A percentile compares a stretch with the other conserved stretches of the same genome.
These are phyloP conservation scores for Dasyurus viverrinus DNA, from an alignment of 2,113 vertebrate genomes.

Conservation along the genomic window DNA sequence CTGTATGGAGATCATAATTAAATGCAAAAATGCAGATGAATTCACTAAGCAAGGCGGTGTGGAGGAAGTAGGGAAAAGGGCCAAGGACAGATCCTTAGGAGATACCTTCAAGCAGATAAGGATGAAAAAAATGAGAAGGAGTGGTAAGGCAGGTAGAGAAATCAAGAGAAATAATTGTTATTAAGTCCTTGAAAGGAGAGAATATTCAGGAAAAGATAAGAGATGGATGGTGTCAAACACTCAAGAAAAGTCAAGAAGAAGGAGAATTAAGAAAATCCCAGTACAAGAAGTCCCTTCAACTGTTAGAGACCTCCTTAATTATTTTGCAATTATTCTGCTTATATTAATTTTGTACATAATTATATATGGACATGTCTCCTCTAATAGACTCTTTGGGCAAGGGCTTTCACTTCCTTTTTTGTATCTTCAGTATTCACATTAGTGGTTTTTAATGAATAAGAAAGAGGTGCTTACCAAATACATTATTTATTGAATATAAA, in stretches of 20 bases:
- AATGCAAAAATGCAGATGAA: background rate
- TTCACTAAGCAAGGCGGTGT: background rate
- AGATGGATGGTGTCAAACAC: background rate
- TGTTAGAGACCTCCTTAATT: background rate
- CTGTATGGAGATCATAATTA: background rate
- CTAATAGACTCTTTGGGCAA: background rate
- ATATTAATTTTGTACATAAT: background rate
- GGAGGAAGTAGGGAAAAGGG: background rate
- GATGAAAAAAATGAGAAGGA: background rate
- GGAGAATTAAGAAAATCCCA: background rate
- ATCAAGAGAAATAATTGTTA: background rate
- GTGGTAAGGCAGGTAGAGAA: background rate
- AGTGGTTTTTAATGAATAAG: background rate
- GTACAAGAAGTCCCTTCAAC: background rate
- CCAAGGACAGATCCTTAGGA: background rate
- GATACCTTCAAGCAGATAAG: background rate
- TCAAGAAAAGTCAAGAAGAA: background rate
- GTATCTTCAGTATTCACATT: background rate
- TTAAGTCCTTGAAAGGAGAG: background rate
- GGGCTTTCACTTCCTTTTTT: background rate
- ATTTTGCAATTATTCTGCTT: background rate
- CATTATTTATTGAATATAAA: too few species aligned
- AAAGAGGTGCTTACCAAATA: background rate
- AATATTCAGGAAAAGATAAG: background rate
- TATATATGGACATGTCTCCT: background rate